Evolutionary conservation across 2,797 vertebrate species (phyloP).

Genomic region (Lagorchestes hirsutus): DNA sequence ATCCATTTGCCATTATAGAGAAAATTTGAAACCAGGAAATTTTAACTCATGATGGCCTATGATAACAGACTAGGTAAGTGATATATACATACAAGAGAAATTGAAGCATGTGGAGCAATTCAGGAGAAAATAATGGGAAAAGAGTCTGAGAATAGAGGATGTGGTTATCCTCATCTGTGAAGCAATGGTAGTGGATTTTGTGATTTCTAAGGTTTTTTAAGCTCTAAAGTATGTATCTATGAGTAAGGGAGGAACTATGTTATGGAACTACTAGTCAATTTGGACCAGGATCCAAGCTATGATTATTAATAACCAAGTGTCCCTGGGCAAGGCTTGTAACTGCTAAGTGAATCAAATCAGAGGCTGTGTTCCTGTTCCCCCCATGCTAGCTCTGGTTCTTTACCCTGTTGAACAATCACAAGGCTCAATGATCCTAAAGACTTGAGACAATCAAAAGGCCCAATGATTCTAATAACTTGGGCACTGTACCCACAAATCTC

Average conservation of each 20-base stretch:
- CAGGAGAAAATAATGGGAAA: background rate
- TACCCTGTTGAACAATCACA: too few relatives aligned
- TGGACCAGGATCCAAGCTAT: background rate
- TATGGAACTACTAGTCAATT: background rate
- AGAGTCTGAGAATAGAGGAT: background rate
- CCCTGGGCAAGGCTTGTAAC: background rate
- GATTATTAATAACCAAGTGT: background rate
- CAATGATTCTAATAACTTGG: too few relatives aligned
- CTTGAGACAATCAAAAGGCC: too few relatives aligned
- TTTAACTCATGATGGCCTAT: background rate
- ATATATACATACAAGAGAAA: background rate
- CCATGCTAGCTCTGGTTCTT: too few relatives aligned
- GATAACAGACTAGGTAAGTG: background rate
- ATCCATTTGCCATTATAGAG: background rate
- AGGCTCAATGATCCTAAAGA: too few relatives aligned
- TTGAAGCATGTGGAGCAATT: background rate
- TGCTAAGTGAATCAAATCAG: too few relatives aligned
- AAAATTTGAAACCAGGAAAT: background rate
- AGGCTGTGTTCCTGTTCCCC: too few relatives aligned
- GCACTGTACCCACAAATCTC: too few relatives aligned
- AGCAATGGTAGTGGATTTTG: background rate
- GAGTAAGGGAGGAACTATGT: background rate
- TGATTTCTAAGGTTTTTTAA: background rate
- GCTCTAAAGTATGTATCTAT: background rate
- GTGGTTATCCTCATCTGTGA: background rate